These are phyloP conservation scores for Zeugodacus cucurbitae DNA, from an alignment of 1,140 invertebrate species.

Conservation along the genomic window DNA sequence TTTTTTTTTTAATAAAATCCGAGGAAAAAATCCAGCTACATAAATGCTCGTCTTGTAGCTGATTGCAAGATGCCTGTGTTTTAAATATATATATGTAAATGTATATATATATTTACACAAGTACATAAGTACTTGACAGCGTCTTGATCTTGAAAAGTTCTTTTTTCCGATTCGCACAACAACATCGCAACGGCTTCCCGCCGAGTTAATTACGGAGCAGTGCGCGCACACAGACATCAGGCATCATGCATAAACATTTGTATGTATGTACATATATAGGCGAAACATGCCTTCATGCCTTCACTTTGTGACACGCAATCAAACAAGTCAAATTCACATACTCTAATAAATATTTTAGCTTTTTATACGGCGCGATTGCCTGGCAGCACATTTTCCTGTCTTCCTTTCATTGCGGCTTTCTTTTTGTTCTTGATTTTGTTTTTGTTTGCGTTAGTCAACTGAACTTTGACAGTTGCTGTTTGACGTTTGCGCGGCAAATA, in stretches of 20 bases:
- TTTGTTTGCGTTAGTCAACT: background rate
- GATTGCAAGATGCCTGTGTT: background rate
- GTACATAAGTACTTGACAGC: background rate
- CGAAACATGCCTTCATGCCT: background rate
- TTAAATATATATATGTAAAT: background rate
- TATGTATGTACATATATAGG: background rate
- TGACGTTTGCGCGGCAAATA: constrained; percentile 10
- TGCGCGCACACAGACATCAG: background rate
- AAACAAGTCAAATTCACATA: background rate
- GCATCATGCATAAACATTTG: background rate
- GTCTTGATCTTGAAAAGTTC: constrained; percentile 17
- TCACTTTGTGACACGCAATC: background rate
- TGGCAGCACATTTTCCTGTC: background rate
- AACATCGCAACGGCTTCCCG: background rate
- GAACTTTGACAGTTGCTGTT: constrained; percentile 18
- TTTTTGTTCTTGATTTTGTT: background rate
- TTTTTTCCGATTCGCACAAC: background rate
- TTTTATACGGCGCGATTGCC: background rate
- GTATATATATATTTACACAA: background rate
- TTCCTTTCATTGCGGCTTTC: background rate
- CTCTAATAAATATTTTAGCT: background rate
- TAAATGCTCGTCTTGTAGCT: background rate
- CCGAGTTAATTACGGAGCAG: constrained; percentile 3
- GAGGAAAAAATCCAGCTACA: background rate
- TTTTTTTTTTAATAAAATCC: background rate